Base-by-base conservation (phyloP, 2,888 invertebrate genomes). In the Hyposoter didymator region DNA sequence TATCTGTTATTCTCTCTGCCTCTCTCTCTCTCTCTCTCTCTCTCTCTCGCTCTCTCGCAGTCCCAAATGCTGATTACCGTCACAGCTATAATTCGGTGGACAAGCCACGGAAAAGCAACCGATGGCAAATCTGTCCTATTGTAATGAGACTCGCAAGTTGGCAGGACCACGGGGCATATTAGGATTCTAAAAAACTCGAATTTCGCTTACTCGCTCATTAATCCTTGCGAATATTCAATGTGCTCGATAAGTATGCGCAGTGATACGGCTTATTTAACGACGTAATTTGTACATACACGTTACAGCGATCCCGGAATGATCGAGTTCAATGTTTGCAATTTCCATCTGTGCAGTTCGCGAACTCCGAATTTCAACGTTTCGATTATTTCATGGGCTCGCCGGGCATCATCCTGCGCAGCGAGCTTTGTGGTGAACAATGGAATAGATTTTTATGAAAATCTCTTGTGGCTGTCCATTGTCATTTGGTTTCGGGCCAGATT, bases 21-120 rank as follows among this genome's bases (percentile, higher is more conserved):
- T 64, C 32, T 66, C 69, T 75, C 49, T 72, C 73, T 67, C 39
- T 55, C 74, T 55, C 59, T 49, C 19, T 17, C 19, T 12, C 32
- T 64, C 78, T 62, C 47, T 59, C 39, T 6, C 43, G 52, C 39
- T 12, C 43, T 78, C 39, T 43, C 39, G 19, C 52, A 39, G 19
- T 55, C 35, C 72, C 22, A 75, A 81, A 84, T 85, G 82, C 78
- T 87, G 80, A 87, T 87, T 85, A 87, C 73, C 82, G 82, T 83
- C 80, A 79, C 82, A 82, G 73, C 80, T 72, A 82, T 85, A 82
- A 87, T 87, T 87, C 83, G 82, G 52, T 22, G 73, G 12, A 82
- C 67, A 69, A 69, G 19, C 35, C 55, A 19, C 43, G 28, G 43
- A 32, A 55, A 45, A 45, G 35, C 39, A 39, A 55, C 32, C 82